Conservation (phyloP, 2,113 vertebrate species). For the Nicator chloris region DNA sequence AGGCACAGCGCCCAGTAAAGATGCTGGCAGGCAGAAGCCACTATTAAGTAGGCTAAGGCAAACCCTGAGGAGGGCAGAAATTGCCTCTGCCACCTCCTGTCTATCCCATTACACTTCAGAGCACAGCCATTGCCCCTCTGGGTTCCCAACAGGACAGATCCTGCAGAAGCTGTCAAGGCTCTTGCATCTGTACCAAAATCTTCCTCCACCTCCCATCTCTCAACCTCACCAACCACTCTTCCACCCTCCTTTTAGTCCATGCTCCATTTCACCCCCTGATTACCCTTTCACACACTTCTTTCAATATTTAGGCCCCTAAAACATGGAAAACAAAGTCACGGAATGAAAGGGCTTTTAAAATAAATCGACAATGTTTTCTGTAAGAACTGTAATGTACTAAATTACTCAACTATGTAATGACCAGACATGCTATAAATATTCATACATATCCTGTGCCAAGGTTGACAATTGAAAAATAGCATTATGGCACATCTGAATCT, state of each 20-base stretch:
- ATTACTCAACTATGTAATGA: background rate
- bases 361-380: background rate
- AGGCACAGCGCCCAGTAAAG: background rate
- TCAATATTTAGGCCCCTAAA: background rate
- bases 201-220: background rate
- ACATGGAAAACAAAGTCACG: background rate
- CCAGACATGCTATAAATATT: background rate
- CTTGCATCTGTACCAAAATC: rapidly evolving
- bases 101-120: background rate
- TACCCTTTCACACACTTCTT: background rate
- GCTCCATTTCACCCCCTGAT: background rate
- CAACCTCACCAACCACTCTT: rapidly evolving
- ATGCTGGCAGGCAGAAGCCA: background rate
- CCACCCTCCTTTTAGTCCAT: background rate
- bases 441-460: background rate
- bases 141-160: background rate
- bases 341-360: background rate
- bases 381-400: background rate
- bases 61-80: background rate
- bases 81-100: background rate
- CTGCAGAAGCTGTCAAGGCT: background rate
- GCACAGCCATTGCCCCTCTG: rapidly evolving
- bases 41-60: background rate
- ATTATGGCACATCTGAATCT: background rate
- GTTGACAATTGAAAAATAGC: background rate